These are phyloP conservation scores for Siphlonurus alternatus DNA, from an alignment of 2,888 invertebrate species.

Conservation along the genomic window DNA sequence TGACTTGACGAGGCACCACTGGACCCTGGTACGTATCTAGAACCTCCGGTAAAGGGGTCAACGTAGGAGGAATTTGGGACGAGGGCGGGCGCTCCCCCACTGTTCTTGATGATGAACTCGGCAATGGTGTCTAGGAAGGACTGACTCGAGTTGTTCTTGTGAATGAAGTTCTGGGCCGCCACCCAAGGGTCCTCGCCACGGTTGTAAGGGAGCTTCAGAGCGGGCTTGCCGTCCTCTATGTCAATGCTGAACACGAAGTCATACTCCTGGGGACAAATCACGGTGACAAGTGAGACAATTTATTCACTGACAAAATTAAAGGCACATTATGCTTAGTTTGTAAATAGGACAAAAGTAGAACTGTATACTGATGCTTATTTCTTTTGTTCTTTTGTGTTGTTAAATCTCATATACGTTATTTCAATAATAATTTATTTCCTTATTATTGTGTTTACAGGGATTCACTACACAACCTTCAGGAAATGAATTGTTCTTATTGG, in stretches of 20 bases:
- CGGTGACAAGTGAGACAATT: neutral
- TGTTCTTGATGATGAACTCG: constrained; percentile 78
- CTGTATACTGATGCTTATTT: neutral
- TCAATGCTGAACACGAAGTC: constrained; percentile 96
- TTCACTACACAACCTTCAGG: no score
- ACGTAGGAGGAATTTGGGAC: constrained; percentile 25
- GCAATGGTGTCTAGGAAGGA: constrained; percentile 77
- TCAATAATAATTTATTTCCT: no score
- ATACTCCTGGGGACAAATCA: constrained; percentile 41
- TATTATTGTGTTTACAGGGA: no score
- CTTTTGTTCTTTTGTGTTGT: neutral
- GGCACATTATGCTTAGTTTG: neutral
- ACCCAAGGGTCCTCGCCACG: constrained; percentile 80
- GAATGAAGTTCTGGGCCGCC: constrained; percentile 79
- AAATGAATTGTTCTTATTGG: no score
- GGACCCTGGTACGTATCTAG: constrained; percentile 45
- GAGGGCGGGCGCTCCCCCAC: constrained; percentile 28
- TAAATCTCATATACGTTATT: no score
- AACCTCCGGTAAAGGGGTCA: constrained; percentile 53
- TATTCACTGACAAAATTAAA: neutral
- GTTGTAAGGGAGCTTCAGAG: constrained; percentile 84
- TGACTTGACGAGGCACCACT: constrained; percentile 20
- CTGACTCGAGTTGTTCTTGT: constrained; percentile 67
- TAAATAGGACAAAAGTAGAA: no score
- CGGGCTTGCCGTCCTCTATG: constrained; percentile 74